Evolutionary conservation across 2,797 vertebrate genomes (phyloP), one percentile per base, ranked within the genome.

Genomic region (Lemur catta): DNA sequence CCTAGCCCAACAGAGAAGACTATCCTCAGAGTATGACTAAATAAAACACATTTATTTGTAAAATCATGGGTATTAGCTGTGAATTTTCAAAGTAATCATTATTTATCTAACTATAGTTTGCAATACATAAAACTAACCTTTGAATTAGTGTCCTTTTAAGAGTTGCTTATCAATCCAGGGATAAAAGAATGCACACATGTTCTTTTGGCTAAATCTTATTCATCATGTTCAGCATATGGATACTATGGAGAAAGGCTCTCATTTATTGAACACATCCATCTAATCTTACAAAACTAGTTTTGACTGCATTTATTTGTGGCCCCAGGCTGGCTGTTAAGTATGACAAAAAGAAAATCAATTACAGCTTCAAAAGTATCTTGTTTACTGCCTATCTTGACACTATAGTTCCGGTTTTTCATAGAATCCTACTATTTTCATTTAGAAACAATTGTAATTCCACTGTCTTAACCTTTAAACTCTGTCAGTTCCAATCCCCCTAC

Each of bases 51-150:
- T 71, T 72, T 30, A 15, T 20, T 52, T 67, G 41, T 69, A 69
- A 90, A 92, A 82, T 52, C 26, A 82, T n/a, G 17, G 35, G 41
- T 76, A 95, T 50, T 88, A 59, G 82, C 61, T 24, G 43, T 67
- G 13, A 41, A 75, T 76, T 80, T 91, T 92, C 90, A 84, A 50
- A 95, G 69, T 76, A 88, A 88, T 1, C 33, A 55, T 91, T 75
- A 81, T 87, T 65, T 92, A 43, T 57, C 59, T 71, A 92, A 72
- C 30, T 81, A 87, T 6, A 52, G 26, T 69, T 75, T 81, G 26
- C 41, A 92, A 59, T 67, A 75, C 67, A 81, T 57, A 84, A 88
- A 88, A 61, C 59, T 87, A 81, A 74, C 13, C 41, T 38, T n/a
- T 69, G 50, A 87, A 74, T 87, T 61, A 89, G 38, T 13, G 26